Evolutionary conservation across 2,797 vertebrate genomes (phyloP).

Genomic region (Syngnathus rostellatus): DNA sequence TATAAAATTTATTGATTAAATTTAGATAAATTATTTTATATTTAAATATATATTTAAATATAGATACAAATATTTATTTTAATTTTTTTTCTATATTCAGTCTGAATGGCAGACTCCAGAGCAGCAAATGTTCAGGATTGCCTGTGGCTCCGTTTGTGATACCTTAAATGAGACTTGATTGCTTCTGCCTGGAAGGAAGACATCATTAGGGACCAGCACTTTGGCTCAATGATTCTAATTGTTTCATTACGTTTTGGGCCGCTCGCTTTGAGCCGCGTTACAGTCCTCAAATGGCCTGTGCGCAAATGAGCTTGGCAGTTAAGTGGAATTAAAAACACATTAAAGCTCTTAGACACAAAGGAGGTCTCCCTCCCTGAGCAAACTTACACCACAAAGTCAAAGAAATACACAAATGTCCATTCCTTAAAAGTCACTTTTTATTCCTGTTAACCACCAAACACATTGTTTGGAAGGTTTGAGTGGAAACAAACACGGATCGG

Average conservation of each 20-base stretch:
- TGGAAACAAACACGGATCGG: slow-evolving; percentile 37
- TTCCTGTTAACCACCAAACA: neutral
- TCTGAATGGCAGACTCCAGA: neutral
- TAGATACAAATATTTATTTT: neutral
- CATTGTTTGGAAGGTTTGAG: slow-evolving; percentile 28
- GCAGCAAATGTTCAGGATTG: neutral
- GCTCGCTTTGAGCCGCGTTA: slow-evolving; percentile 53
- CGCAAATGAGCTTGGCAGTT: slow-evolving; percentile 55
- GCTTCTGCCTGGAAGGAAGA: slow-evolving; percentile 46
- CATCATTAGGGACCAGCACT: slow-evolving; percentile 49
- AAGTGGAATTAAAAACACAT: slow-evolving; percentile 61
- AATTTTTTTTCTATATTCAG: neutral
- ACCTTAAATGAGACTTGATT: slow-evolving; percentile 51
- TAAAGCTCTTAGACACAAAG: slow-evolving; percentile 56
- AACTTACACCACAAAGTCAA: neutral
- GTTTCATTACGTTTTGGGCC: slow-evolving; percentile 58
- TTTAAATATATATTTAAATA: neutral
- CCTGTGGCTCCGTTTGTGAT: slow-evolving; percentile 39
- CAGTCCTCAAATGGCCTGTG: slow-evolving; percentile 42
- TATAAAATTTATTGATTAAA: neutral
- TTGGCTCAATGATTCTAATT: slow-evolving; percentile 55
- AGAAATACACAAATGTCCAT: neutral
- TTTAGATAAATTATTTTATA: neutral
- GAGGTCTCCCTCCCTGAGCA: slow-evolving; percentile 38
- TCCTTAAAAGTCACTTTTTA: slow-evolving; percentile 5